These are phyloP conservation scores for Hippopotamus amphibius DNA, from an alignment of 2,113 vertebrate species.

Conservation along the genomic window DNA sequence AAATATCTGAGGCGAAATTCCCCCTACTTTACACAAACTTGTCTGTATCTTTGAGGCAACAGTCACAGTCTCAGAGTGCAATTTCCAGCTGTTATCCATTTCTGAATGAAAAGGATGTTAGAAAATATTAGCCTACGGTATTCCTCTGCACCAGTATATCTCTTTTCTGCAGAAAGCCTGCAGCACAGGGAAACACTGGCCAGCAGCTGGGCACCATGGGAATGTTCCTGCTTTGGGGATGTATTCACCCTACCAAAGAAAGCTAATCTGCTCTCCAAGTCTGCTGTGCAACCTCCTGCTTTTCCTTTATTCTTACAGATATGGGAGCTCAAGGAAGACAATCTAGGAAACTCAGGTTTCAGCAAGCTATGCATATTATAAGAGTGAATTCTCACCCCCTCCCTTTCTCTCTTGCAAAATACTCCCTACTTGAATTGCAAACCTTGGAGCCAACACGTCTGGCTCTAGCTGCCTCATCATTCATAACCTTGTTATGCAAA, in stretches of 20 bases:
- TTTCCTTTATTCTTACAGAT: slow-evolving; percentile 79
- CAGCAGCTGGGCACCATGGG: slow-evolving; percentile 51
- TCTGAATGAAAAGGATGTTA: slow-evolving; percentile 51
- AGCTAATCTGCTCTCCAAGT: slow-evolving; percentile 62
- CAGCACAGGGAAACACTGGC: neutral
- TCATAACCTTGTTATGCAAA: slow-evolving; percentile 89
- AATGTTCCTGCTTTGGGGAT: slow-evolving; percentile 52
- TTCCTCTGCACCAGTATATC: neutral
- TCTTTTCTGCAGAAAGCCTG: neutral
- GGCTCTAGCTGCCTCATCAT: slow-evolving; percentile 88
- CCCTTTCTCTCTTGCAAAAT: slow-evolving; percentile 83
- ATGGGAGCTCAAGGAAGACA: slow-evolving; percentile 74
- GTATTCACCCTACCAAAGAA: slow-evolving; percentile 46
- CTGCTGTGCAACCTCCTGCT: slow-evolving; percentile 58
- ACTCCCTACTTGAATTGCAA: slow-evolving; percentile 88
- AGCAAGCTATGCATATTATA: slow-evolving; percentile 71
- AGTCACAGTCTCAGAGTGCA: slow-evolving; percentile 32
- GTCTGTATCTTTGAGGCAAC: slow-evolving; percentile 13
- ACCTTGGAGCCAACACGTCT: slow-evolving; percentile 89
- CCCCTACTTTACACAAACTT: slow-evolving; percentile 8
- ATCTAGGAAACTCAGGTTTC: slow-evolving; percentile 72
- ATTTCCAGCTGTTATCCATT: slow-evolving; percentile 50
- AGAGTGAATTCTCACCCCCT: slow-evolving; percentile 72
- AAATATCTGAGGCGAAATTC: neutral
- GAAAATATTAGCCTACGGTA: slow-evolving; percentile 17